Evolutionary conservation across 2,888 invertebrate species (phyloP), one percentile per base, ranked within the genome.

Genomic region (Ditula angustiorana): DNA sequence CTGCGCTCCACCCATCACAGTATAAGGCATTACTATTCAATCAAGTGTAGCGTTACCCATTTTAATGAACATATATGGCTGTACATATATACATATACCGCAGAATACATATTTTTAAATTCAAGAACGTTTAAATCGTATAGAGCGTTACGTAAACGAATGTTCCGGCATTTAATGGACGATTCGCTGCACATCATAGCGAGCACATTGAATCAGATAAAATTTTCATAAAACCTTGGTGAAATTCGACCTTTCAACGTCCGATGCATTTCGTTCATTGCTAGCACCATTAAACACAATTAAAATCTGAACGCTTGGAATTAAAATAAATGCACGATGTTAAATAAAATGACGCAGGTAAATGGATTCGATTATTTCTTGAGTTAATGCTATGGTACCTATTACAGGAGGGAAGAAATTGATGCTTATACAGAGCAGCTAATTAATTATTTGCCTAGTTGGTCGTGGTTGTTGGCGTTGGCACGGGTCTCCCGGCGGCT

Each of bases 241-340:
- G 86, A 85, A 83, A 83, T 84, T 77, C 85, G 89, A 86, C 91
- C 90, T 90, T 82, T 83, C 83, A 79, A 83, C 86, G 83, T 88
- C 90, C 89, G 89, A 86, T 85, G 84, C 74, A 87, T 88, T 77
- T 74, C 79, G 79, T 83, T 82, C 79, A 77, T 56, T 50, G 62
- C 61, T 28, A 44, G 61, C 53, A 21, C 33, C 52, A 37, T 55
- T 55, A 37, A 55, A 55, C 56, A 41, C 50, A 57, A 57, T 63
- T 52, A 21, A 33, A 50, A 41, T 21, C 28, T 7, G 16, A 33
- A 50, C 24, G 33, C 46, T 23, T 19, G 26, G 35, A 11, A 47
- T 47, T 44, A 47, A n/a, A n/a, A 58, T 35, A 35, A 58, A 46
- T 5, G 2, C 23, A 11, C 11, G 11, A 56, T 16, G 11, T 55